A percentile compares a stretch with the other conserved stretches of the same genome.
phyloP scores from a whole-genome alignment of 2,888 invertebrate genomes.

The Unio pictorum region DNA sequence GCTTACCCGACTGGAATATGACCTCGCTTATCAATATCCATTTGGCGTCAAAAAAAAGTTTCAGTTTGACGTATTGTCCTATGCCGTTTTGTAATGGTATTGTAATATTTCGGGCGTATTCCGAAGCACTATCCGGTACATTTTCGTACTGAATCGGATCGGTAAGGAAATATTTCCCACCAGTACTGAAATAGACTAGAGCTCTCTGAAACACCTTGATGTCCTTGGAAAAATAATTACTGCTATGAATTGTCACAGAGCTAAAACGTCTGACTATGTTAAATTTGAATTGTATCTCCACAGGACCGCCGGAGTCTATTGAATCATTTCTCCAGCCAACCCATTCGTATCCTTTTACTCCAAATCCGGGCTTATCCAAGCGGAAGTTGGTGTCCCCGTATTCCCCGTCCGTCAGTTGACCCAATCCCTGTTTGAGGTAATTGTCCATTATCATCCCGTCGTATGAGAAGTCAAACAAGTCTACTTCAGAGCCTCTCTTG shows the following conservation, averaged over 20 bases:
- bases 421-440: slow-evolving; percentile 82
- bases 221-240: slow-evolving; percentile 88
- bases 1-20: slow-evolving; percentile 85
- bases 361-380: slow-evolving; percentile 77
- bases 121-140: slow-evolving; percentile 84
- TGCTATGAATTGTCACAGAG: slow-evolving; percentile 85
- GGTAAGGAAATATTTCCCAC: slow-evolving; percentile 83
- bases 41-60: slow-evolving; percentile 84
- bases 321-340: slow-evolving; percentile 85
- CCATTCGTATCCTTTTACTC: slow-evolving; percentile 84
- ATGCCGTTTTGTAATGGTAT: slow-evolving; percentile 87
- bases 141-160: slow-evolving; percentile 79
- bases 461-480: slow-evolving; percentile 88
- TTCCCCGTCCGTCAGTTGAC: slow-evolving; percentile 86
- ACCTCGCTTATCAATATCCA: slow-evolving; percentile 95
- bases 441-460: slow-evolving; percentile 79
- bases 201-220: slow-evolving; percentile 88
- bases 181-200: slow-evolving; percentile 82
- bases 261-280: slow-evolving; percentile 90
- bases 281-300: slow-evolving; percentile 88
- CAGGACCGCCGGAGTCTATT: slow-evolving; percentile 76
- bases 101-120: slow-evolving; percentile 86
- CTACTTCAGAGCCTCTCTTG: slow-evolving; percentile 83
- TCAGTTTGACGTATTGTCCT: slow-evolving; percentile 83
- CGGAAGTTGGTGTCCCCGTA: slow-evolving; percentile 81